Conservation (phyloP, 2,113 vertebrate genomes). For the Salvelinus fontinalis region DNA sequence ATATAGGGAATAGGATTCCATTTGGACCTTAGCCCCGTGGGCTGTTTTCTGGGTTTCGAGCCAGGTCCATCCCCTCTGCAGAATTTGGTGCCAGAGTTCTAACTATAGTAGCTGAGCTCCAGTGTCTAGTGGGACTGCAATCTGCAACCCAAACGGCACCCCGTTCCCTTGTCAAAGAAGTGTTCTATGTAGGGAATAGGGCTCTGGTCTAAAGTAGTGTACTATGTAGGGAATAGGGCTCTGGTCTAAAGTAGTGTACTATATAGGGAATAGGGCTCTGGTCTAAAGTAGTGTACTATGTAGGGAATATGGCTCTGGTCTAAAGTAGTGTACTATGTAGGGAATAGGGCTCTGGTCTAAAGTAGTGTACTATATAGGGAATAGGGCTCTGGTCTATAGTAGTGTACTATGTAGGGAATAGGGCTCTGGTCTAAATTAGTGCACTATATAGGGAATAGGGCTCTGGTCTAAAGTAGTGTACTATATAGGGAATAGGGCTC, state of each 20-base stretch:
- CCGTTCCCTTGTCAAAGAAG: not conserved
- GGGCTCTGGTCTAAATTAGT: not conserved
- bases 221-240: too few species aligned
- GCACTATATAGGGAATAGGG: too few species aligned
- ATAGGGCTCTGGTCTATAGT: not conserved
- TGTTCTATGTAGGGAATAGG: not conserved
- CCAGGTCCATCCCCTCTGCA: conserved; percentile 11
- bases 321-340: not conserved
- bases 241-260: not conserved
- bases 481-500: too few species aligned
- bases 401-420: not conserved
- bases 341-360: not conserved
- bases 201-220: not conserved
- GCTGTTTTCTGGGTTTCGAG: not conserved
- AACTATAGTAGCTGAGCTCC: conserved; percentile 29
- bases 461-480: not conserved
- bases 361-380: not conserved
- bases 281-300: not conserved
- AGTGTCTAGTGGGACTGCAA: not conserved
- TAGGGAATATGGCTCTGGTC: too few species aligned
- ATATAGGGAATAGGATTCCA: too few species aligned
- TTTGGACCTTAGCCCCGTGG: too few species aligned
- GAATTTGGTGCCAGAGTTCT: conserved; percentile 15
- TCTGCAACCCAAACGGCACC: not conserved
- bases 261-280: too few species aligned